phyloP scores from a whole-genome alignment of 2,888 invertebrate genomes.

The Strigamia maritima region DNA sequence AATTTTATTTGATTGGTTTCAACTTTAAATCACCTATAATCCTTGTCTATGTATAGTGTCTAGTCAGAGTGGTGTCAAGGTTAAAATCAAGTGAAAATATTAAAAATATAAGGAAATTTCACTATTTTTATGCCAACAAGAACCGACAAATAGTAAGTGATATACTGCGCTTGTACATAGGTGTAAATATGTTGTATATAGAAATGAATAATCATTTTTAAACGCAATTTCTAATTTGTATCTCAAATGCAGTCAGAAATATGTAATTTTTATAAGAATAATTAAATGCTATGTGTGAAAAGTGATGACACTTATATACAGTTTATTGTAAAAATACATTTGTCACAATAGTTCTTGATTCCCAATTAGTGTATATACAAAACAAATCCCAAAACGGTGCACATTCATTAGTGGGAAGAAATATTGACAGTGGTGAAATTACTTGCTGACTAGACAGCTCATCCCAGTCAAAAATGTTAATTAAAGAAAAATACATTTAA shows the following conservation, averaged over 20 bases:
- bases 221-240: neutral
- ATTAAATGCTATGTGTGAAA: neutral
- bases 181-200: neutral
- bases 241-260: neutral
- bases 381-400: slow-evolving; percentile 13
- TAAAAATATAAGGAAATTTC: neutral
- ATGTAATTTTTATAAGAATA: slow-evolving; percentile 4
- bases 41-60: neutral
- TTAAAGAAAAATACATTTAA: neutral
- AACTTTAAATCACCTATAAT: neutral
- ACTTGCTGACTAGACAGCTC: slow-evolving; percentile 35
- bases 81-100: neutral
- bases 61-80: neutral
- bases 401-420: neutral
- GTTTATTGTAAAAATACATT: neutral
- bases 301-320: neutral
- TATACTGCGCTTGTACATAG: neutral
- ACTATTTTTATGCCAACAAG: neutral
- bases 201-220: neutral
- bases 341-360: neutral
- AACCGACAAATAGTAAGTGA: neutral
- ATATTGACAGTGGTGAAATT: slow-evolving; percentile 13
- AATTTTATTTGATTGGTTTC: neutral
- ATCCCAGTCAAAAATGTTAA: slow-evolving; percentile 11
- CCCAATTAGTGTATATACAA: slow-evolving; percentile 13